These are phyloP conservation scores for Sinotaia quadrata DNA, from an alignment of 2,888 invertebrate species.

Conservation along the genomic window DNA sequence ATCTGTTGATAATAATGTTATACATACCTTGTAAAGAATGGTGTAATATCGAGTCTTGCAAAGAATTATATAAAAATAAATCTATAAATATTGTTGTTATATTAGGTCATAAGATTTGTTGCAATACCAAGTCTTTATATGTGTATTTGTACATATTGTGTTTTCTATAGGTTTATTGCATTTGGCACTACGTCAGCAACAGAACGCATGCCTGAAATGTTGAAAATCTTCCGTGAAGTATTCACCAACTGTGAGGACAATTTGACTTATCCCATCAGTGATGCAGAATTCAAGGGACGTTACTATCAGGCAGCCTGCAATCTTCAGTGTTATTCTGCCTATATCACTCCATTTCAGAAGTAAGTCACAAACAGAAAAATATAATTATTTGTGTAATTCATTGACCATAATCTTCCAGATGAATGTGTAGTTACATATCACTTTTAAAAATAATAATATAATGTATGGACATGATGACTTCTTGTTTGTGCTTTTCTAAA, in stretches of 20 bases:
- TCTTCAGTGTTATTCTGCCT: slow-evolving; percentile 58
- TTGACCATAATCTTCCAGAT: not conserved
- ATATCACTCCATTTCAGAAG: slow-evolving; percentile 52
- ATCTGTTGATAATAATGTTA: too few relatives aligned
- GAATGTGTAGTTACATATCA: not conserved
- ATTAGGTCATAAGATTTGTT: too few relatives aligned
- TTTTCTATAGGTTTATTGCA: slow-evolving; percentile 60
- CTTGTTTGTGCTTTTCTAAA: too few relatives aligned
- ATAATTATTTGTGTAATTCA: too few relatives aligned
- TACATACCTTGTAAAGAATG: too few relatives aligned
- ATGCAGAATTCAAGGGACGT: slow-evolving; percentile 62
- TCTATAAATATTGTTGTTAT: too few relatives aligned
- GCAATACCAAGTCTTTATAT: too few relatives aligned
- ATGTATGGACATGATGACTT: not conserved
- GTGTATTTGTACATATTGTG: too few relatives aligned
- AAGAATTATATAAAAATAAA: too few relatives aligned
- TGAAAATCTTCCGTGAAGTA: slow-evolving; percentile 48
- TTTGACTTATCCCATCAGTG: slow-evolving; percentile 51
- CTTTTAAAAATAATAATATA: not conserved
- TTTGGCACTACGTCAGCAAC: slow-evolving; percentile 53
- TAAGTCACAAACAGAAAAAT: slow-evolving; percentile 53
- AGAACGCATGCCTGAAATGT: slow-evolving; percentile 51
- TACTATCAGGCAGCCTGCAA: slow-evolving; percentile 66
- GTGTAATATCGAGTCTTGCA: too few relatives aligned
- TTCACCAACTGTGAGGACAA: slow-evolving; percentile 55